phyloP scores from a whole-genome alignment of 2,113 vertebrate genomes.

The Scomber japonicus region DNA sequence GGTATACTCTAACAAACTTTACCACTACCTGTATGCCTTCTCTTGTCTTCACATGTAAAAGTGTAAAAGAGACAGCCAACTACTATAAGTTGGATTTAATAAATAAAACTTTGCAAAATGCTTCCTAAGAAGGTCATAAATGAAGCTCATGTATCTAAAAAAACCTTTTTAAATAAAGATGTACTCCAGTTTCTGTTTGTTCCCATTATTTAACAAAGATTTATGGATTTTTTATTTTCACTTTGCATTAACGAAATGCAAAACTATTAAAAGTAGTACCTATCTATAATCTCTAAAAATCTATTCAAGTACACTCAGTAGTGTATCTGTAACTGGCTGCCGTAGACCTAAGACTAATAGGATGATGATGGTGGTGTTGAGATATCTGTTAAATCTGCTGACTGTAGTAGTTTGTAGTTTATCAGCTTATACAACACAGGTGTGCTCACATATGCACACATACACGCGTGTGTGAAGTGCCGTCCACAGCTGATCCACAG shows the following conservation, averaged over 20 bases:
- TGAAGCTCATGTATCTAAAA: not conserved
- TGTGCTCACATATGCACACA: slow-evolving; percentile 37
- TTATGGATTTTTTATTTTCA: not conserved
- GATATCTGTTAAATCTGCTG: slow-evolving; percentile 77
- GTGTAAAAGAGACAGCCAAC: not conserved
- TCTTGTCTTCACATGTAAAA: no score
- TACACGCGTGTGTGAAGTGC: not conserved
- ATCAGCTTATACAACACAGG: slow-evolving; percentile 78
- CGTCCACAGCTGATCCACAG: not conserved
- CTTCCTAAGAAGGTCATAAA: no score
- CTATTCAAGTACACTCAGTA: not conserved
- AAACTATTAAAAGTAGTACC: not conserved
- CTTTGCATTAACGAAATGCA: no score
- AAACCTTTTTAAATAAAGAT: slow-evolving; percentile 8
- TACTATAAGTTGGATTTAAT: no score
- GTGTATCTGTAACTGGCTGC: not conserved
- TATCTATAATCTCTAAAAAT: not conserved
- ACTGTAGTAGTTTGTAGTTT: slow-evolving; percentile 71
- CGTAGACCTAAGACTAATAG: slow-evolving; percentile 54
- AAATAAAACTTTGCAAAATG: not conserved
- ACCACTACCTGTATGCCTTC: no score
- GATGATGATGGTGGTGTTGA: slow-evolving; percentile 65
- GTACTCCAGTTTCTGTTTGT: not conserved
- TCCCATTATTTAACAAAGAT: not conserved
- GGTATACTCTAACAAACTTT: not conserved